These are phyloP conservation scores for Heliconius nattereri DNA, from an alignment of 1,140 invertebrate species.

Conservation along the genomic window DNA sequence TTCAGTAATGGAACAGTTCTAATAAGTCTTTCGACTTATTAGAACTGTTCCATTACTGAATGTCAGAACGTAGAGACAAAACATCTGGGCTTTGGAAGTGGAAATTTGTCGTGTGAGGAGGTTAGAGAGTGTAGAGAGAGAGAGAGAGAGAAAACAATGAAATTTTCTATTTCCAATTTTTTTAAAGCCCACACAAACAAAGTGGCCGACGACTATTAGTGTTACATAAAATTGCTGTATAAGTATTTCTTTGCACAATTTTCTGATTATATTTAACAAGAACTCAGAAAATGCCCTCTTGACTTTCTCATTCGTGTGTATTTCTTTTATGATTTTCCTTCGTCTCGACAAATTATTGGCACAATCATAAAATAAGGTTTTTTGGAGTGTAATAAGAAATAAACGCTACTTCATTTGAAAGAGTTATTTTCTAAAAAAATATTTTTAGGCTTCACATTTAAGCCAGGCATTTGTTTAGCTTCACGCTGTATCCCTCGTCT, in stretches of 20 bases:
- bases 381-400: not conserved
- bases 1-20: too few relatives aligned
- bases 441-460: not conserved
- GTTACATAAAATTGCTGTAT: not conserved
- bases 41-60: too few relatives aligned
- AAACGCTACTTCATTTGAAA: not conserved
- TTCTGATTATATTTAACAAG: not conserved
- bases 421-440: not conserved
- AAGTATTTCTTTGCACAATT: not conserved
- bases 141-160: too few relatives aligned
- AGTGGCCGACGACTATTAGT: not conserved
- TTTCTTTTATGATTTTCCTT: conserved; percentile 3
- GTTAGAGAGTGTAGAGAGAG: too few relatives aligned
- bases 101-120: too few relatives aligned
- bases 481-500: too few relatives aligned
- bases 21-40: too few relatives aligned
- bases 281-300: not conserved
- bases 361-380: conserved; percentile 1
- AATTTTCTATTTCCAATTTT: too few relatives aligned
- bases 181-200: not conserved
- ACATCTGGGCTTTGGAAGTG: too few relatives aligned
- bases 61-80: too few relatives aligned
- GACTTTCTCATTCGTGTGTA: not conserved
- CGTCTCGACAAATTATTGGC: not conserved
- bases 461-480: too few relatives aligned